Conservation (phyloP, 1,140 invertebrate genomes). For the Polypedilum vanderplanki region DNA sequence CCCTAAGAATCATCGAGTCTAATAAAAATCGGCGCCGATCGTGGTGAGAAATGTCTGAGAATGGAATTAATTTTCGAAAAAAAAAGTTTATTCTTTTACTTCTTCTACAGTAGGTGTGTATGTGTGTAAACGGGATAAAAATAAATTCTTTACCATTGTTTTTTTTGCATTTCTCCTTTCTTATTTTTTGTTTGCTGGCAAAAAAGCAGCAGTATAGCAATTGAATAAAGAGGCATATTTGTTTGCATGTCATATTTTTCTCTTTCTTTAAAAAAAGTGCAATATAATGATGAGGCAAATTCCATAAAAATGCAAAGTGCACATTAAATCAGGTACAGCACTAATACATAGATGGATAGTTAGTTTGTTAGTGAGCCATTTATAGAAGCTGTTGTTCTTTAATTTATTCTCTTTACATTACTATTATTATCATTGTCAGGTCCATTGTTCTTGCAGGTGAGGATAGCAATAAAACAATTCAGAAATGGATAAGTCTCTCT, state of each 20-base stretch:
- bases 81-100: neutral
- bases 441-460: conserved; percentile 4
- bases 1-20: neutral
- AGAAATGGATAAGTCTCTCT: neutral
- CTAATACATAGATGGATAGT: neutral
- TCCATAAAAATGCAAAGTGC: conserved; percentile 17
- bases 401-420: neutral
- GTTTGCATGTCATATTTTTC: neutral
- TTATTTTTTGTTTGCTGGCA: neutral
- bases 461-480: conserved; percentile 2
- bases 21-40: conserved; percentile 26
- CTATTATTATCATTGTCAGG: neutral
- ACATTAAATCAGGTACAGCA: neutral
- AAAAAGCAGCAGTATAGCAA: neutral
- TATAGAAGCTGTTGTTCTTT: conserved; percentile 11
- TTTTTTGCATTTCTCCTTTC: conserved; percentile 5
- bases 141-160: neutral
- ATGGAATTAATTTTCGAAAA: conserved; percentile 25
- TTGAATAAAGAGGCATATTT: conserved; percentile 5
- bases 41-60: conserved; percentile 22
- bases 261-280: neutral
- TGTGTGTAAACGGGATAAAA: neutral
- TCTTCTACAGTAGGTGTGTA: neutral
- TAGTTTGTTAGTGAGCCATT: neutral
- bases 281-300: conserved; percentile 5